These are phyloP conservation scores for Archips crataeganus DNA, from an alignment of 2,888 invertebrate species.

Conservation along the genomic window DNA sequence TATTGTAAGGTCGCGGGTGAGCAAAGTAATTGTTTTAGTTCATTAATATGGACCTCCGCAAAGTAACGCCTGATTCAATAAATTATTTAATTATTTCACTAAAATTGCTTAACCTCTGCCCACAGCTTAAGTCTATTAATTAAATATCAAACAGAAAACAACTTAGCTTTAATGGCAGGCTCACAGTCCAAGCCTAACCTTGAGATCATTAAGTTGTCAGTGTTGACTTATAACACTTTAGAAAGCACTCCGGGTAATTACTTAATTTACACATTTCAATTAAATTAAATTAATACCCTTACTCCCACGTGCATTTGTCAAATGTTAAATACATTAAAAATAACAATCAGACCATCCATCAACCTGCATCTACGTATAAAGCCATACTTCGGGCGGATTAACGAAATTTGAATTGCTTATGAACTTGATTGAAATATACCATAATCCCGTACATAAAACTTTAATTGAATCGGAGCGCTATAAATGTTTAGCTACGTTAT, in stretches of 20 bases:
- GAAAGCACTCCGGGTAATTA: conserved; percentile 24
- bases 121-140: conserved; percentile 4
- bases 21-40: too few species aligned
- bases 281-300: conserved; percentile 45
- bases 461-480: conserved; percentile 64
- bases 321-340: conserved; percentile 47
- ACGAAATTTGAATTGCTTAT: conserved; percentile 81
- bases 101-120: conserved; percentile 10
- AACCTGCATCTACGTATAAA: conserved; percentile 40
- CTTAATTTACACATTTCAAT: conserved; percentile 34
- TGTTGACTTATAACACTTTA: conserved; percentile 11
- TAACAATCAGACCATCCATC: conserved; percentile 43
- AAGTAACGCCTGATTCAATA: too few species aligned
- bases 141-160: conserved; percentile 7
- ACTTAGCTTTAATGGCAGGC: conserved; percentile 17
- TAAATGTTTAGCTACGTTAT: conserved; percentile 49
- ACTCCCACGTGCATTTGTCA: conserved; percentile 39
- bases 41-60: too few species aligned
- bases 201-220: conserved; percentile 18
- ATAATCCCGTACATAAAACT: conserved; percentile 66
- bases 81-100: too few species aligned
- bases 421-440: conserved; percentile 75
- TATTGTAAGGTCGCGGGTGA: too few species aligned
- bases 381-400: conserved; percentile 69
- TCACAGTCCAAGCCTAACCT: conserved; percentile 1